Evolutionary conservation across 2,797 vertebrate genomes (phyloP), one percentile per base, ranked within the genome.

Genomic region (Todus mexicanus): DNA sequence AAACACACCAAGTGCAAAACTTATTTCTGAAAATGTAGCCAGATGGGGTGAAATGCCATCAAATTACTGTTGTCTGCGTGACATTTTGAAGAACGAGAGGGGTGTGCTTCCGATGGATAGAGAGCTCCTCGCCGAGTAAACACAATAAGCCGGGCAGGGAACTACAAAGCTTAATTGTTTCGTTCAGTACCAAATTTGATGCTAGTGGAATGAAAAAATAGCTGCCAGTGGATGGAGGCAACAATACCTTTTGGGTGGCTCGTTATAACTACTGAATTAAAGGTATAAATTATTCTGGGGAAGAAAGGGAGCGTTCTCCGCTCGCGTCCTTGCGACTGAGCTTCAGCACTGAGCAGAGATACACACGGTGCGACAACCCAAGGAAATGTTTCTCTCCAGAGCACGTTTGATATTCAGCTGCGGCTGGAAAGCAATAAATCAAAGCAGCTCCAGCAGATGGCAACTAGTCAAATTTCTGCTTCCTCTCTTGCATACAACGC

Each of bases 381-480:
- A 91, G 73, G 76, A 84, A 81, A 75, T 29, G 29, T 73, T 95
- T 91, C 73, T 95, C 56, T 88, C 80, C 25, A 50, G 68, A 93
- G 79, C 25, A 40, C 40, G 23, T 90, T 88, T 92, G 93, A 76
- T 93, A 51, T 81, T 92, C 89, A 92, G 40, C 74, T 76, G 66
- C 53, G 33, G 50, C 61, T 95, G 43, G 59, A 84, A 94, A 88
- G 78, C 53, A 92, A 87, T 92, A 93, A 93, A 94, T 93, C 89
- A 89, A 93, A 92, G 77, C 54, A 78, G 84, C 65, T 92, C 57
- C 69, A 80, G 65, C 82, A 83, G 85, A 94, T 85, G 78, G 91
- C 79, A 95, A 75, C 69, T 87, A 89, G 73, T 94, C 63, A 92
- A 18, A 90, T 86, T 86, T 76, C 64, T 88, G 59, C 63, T 85